Evolutionary conservation across 1,140 invertebrate genomes (phyloP), one percentile per base, ranked within the genome.

Genomic region (Heliconius hewitsoni): DNA sequence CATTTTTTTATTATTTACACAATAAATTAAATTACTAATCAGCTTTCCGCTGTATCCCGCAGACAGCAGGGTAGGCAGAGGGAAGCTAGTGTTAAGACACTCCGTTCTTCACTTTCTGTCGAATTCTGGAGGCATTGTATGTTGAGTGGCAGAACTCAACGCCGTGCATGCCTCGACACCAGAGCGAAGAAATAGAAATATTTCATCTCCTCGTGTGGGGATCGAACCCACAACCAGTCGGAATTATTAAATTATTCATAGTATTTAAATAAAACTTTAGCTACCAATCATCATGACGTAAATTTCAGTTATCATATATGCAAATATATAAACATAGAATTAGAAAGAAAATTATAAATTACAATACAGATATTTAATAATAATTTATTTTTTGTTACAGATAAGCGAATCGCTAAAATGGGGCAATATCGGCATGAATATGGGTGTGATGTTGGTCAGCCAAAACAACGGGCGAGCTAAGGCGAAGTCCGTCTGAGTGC

Each of bases 401-500:
- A 96, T 96, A 87, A 96, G 96, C 90, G 96, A 96, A 91, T 96
- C 96, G 84, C 94, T 96, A 79, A 96, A 96, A 89, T 96, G 96
- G 96, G 96, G 96, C 84, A 96, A 95, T 91, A 95, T 96, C 85
- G 95, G 96, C 87, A 96, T 96, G 94, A 96, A 96, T 88, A 95
- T 96, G 90, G 96, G 96, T 84, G 95, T 96, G 81, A 94, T 96
- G 91, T 91, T 96, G 77, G 94, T 96, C 79, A 95, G 95, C 86
- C 95, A 96, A 81, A 89, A 82, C 83, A 85, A 92, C 81, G 87
- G 83, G n/a, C 87, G 94, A n/a, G 87, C 90, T 19, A 94, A 95
- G 82, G 93, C 93, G 9, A 93, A 94, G 78, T 94, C 94, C 16
- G 94, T 94, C 86, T 94, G 94, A 95, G 90, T 89, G 80, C 86